Base-by-base conservation (phyloP, 2,888 invertebrate genomes). In the Mimumesa dahlbomi region DNA sequence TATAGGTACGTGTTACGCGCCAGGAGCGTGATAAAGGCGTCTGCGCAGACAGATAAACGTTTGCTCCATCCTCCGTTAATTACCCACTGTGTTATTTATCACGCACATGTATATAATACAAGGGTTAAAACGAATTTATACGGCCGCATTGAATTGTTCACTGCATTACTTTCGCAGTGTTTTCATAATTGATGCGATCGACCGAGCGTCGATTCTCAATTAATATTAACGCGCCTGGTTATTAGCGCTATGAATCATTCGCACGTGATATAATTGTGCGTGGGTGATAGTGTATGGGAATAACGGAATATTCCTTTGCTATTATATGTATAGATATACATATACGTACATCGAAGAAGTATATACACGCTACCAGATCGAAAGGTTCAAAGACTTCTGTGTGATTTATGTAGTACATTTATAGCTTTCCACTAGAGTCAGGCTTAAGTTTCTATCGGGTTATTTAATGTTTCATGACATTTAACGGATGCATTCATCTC, bases 1-100 rank as follows among this genome's bases (percentile, higher is more conserved):
- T 13, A 38, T 13, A 38, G 16, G 29, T 45, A 18, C 38, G 43
- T 38, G 62, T 50, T 68, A 45, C 53, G 63, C 46, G 42, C 31
- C 57, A 18, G 50, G 14, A 21, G 42, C 67, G 71, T 67, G 78
- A 81, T 80, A 80, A 80, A 80, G 81, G 81, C 78, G 81, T 75
- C 81, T 75, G 78, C 64, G 64, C 62, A 77, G 75, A 72, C 53
- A 81, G 78, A 80, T 81, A 80, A 80, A 80, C 75, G 78, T 73
- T 78, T 69, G 67, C 72, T 61, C 77, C 67, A 58, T 75, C 67
- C 77, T 77, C 68, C 81, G 79, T 81, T 80, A 81, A 80, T 80
- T 81, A 80, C 69, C 68, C 73, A 53, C 73, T 76, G 46, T 62
- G 73, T 75, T 81, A 80, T 81, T 80, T 80, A 80, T 78, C 80